Base-by-base conservation (phyloP, 2,113 vertebrate genomes). In the Seriola dumerili region DNA sequence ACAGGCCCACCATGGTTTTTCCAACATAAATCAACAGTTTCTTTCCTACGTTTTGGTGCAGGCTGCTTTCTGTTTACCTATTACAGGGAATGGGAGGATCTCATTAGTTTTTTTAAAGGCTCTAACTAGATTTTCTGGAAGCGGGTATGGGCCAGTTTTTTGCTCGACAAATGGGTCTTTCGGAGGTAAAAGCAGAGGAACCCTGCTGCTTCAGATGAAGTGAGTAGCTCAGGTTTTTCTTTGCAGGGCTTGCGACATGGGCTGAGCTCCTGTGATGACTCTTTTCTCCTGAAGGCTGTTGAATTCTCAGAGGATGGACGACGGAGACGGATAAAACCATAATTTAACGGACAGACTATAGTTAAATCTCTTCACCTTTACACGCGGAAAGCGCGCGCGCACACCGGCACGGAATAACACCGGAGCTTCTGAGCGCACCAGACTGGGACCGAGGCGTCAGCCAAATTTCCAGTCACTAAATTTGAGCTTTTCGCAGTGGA, bases 231-330 rank as follows among this genome's bases (percentile, higher is more conserved):
- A 63, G 77, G 66, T 88, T 85, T 82, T 55, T 74, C 17, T 85
- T 38, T 36, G 61, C 63, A 78, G 83, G 66, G 58, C 82, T 76
- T 91, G 79, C 84, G 91, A 92, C 88, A 94, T 94, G 94, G 94
- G 94, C 93, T 94, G 94, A 94, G 92, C 87, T 86, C 85, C 72
- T 63, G 80, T 2, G 80, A 48, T 42, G 66, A 81, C 63, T 84
- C 34, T 75, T 69, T 68, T 84, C 87, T 84, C 73, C 85, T 71
- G 61, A 36, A 76, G 85, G 85, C 85, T 85, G 55, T 61, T 87
- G 54, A 80, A 29, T 81, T 54, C 67, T 46, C 55, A 54, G 81
- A 86, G 58, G 87, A 92, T 93, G 92, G 88, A 89, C 83, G 74
- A 81, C 67, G 66, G 81, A 89, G 83, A 79, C 67, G 68, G 85